Conservation (phyloP, 2,888 invertebrate species). For the Drosophila pegasa region DNA sequence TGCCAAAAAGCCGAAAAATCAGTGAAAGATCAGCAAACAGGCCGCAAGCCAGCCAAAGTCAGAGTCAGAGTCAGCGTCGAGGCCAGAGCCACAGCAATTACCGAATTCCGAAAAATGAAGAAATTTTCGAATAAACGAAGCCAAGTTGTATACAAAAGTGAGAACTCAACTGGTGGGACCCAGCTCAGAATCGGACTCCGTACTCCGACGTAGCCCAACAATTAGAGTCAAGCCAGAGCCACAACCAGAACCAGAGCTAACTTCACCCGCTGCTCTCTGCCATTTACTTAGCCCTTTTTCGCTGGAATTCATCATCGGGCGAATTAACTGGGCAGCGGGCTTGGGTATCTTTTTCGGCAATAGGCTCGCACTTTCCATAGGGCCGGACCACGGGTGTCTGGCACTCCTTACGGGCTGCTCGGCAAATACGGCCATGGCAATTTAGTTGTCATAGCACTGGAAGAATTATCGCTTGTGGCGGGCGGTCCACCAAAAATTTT, state of each 20-base stretch:
- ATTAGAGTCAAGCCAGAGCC: conserved; percentile 61
- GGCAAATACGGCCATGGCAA: conserved; percentile 80
- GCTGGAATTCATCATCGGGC: conserved; percentile 79
- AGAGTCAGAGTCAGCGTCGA: conserved; percentile 6
- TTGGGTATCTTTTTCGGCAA: conserved; percentile 48
- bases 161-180: conserved; percentile 71
- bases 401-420: conserved; percentile 37
- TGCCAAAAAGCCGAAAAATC: conserved; percentile 58
- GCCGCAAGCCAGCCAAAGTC: conserved; percentile 22
- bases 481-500: conserved; percentile 82
- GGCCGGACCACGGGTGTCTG: conserved; percentile 21
- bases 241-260: conserved; percentile 14
- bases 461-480: conserved; percentile 84
- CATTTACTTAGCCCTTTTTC: conserved; percentile 77
- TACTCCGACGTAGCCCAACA: conserved; percentile 48
- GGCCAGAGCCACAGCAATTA: conserved; percentile 57
- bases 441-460: conserved; percentile 83
- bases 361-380: conserved; percentile 47
- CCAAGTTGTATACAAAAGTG: conserved; percentile 62
- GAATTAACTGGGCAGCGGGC: conserved; percentile 64
- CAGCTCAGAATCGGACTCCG: conserved; percentile 26
- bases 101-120: conserved; percentile 80
- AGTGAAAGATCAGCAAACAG: conserved; percentile 73
- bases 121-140: conserved; percentile 79
- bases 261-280: conserved; percentile 20